These are phyloP conservation scores for Nomada ruficornis DNA, from an alignment of 2,888 invertebrate species.

Conservation along the genomic window DNA sequence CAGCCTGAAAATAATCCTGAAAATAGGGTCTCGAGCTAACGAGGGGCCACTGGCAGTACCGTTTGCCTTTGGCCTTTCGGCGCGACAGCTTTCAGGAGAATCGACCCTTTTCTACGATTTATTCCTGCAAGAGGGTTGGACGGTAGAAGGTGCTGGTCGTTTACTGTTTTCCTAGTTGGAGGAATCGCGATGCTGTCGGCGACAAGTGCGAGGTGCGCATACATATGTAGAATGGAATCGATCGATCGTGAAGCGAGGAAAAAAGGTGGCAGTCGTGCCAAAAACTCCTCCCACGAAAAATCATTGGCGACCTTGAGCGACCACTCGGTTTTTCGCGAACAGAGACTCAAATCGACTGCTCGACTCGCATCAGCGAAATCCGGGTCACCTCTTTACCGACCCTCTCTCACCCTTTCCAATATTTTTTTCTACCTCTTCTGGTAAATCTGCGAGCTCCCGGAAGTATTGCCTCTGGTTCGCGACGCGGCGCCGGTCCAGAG, in stretches of 20 bases:
- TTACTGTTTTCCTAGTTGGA: too few relatives aligned
- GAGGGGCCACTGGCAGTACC: not conserved
- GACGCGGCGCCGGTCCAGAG: not conserved
- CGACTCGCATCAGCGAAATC: conserved; percentile 23
- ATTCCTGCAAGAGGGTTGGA: not conserved
- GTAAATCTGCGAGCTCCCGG: conserved; percentile 17
- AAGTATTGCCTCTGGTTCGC: conserved; percentile 40
- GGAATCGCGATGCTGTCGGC: not conserved
- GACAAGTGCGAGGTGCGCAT: conserved; percentile 3
- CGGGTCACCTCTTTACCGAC: conserved; percentile 53
- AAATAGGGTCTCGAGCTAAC: conserved; percentile 4
- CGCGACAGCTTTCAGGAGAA: conserved; percentile 7
- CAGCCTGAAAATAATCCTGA: not conserved
- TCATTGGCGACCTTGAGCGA: conserved; percentile 53
- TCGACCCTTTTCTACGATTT: conserved; percentile 1
- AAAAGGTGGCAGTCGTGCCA: conserved; percentile 52
- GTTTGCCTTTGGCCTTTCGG: not conserved
- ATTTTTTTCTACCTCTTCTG: not conserved
- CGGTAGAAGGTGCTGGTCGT: too few relatives aligned
- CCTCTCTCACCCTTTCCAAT: not conserved
- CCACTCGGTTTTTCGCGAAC: conserved; percentile 38
- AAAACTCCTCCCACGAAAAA: conserved; percentile 56
- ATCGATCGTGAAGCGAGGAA: conserved; percentile 21
- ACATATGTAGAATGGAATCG: conserved; percentile 22
- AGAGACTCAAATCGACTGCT: not conserved